Evolutionary conservation across 2,113 vertebrate genomes (phyloP).

Genomic region (Eurystomus gularis): DNA sequence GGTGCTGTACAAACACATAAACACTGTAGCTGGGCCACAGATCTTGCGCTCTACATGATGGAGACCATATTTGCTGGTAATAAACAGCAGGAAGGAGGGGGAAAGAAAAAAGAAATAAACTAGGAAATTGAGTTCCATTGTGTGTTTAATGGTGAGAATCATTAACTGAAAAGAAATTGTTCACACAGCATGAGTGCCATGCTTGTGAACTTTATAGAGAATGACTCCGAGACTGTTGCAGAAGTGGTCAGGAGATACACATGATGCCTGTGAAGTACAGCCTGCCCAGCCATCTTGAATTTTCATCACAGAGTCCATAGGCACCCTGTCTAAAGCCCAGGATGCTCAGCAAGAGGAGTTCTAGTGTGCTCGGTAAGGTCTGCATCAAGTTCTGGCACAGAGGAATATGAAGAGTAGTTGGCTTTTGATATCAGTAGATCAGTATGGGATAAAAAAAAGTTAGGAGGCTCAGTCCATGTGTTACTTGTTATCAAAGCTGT

Average conservation of each 20-base stretch:
- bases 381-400: not conserved
- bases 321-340: not conserved
- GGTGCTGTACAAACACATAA: not conserved
- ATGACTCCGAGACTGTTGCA: not conserved
- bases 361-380: not conserved
- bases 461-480: not conserved
- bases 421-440: not conserved
- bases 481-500: not conserved
- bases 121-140: not conserved
- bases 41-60: not conserved
- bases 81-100: not conserved
- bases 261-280: not conserved
- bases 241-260: not conserved
- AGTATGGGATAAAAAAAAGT: not conserved
- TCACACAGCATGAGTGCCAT: not conserved
- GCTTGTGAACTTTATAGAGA: not conserved
- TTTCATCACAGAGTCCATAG: not conserved
- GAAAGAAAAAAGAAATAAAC: not conserved
- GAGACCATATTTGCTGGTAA: not conserved
- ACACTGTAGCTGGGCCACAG: not conserved
- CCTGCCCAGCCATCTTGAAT: not conserved
- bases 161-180: slow-evolving; percentile 32
- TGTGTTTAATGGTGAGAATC: not conserved
- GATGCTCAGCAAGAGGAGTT: not conserved
- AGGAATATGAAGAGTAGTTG: not conserved